Conservation (phyloP, 2,888 invertebrate genomes). For the Phaedon cochleariae region DNA sequence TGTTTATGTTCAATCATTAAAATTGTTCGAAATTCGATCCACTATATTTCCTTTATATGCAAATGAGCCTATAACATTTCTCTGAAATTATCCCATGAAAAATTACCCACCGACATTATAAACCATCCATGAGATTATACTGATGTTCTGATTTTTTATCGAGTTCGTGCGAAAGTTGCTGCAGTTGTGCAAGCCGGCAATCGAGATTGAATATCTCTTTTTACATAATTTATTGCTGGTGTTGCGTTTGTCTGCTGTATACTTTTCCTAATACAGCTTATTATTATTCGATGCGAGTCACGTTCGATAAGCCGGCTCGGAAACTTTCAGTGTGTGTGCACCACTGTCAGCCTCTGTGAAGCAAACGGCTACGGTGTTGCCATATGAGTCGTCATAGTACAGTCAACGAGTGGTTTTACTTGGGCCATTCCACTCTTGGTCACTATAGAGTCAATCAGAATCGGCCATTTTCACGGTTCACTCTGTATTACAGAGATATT, state of each 20-base stretch:
- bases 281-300: constrained; percentile 40
- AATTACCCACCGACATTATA: constrained; percentile 9
- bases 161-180: constrained; percentile 30
- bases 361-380: neutral
- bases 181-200: constrained; percentile 29
- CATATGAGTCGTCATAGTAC: neutral
- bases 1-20: neutral
- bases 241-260: constrained; percentile 31
- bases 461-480: too few relatives aligned
- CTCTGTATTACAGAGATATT: too few relatives aligned
- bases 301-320: constrained; percentile 30
- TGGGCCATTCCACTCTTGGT: too few relatives aligned
- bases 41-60: neutral
- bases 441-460: too few relatives aligned
- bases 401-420: too few relatives aligned
- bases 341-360: too few relatives aligned
- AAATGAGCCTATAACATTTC: constrained; percentile 8
- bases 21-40: neutral
- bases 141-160: constrained; percentile 31
- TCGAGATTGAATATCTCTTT: constrained; percentile 33
- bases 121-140: constrained; percentile 22
- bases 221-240: constrained; percentile 34
- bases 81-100: constrained; percentile 13
- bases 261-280: constrained; percentile 37
- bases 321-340: constrained; percentile 25